Conservation (phyloP, 2,113 vertebrate species). For the Ptilonorhynchus violaceus region DNA sequence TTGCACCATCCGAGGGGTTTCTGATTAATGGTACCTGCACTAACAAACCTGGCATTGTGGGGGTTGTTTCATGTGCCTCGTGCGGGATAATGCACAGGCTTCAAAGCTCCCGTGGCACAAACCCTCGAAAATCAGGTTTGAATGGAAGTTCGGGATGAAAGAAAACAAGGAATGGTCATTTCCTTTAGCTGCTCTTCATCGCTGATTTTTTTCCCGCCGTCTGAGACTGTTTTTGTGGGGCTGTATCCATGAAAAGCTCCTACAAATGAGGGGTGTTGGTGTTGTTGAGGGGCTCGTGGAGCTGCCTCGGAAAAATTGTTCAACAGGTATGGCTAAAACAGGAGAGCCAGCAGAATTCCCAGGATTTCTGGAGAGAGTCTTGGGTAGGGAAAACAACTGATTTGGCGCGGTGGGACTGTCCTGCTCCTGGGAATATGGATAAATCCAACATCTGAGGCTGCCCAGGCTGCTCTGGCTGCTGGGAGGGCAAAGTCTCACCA, state of each 20-base stretch:
- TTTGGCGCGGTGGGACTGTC: neutral
- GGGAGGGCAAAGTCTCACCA: neutral
- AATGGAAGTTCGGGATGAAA: neutral
- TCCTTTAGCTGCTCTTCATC: neutral
- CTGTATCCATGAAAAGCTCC: neutral
- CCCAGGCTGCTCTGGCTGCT: neutral
- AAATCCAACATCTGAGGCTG: neutral
- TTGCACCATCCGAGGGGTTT: neutral
- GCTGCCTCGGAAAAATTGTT: neutral
- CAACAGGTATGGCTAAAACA: rapidly evolving
- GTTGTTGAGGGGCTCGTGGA: neutral
- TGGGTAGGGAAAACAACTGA: neutral
- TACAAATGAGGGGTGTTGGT: neutral
- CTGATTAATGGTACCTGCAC: slow-evolving; percentile 15
- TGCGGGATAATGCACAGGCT: slow-evolving; percentile 4
- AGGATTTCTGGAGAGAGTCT: neutral
- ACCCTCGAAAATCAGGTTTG: neutral
- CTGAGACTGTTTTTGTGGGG: neutral
- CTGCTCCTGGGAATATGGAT: neutral
- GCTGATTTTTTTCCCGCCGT: neutral
- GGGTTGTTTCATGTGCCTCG: neutral
- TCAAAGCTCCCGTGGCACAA: neutral
- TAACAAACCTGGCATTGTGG: neutral
- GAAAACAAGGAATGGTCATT: neutral
- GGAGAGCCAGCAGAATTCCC: neutral